A percentile compares a stretch with the other conserved stretches of the same genome.
Evolutionary conservation across 2,113 vertebrate genomes (phyloP).

Genomic region (Chrysemys picta): DNA sequence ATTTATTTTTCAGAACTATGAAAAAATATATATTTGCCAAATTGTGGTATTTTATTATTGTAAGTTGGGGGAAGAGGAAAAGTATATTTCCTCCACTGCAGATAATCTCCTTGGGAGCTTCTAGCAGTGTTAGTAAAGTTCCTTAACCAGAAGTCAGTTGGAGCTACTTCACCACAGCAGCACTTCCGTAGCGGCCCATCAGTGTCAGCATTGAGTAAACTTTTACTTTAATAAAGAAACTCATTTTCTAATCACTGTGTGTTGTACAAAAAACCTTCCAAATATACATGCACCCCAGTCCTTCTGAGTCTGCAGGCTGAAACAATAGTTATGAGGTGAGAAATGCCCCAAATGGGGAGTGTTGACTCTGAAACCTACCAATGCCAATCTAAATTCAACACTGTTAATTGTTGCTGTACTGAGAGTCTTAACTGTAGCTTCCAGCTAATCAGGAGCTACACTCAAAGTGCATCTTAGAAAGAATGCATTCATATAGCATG

Average conservation of each 20-base stretch:
- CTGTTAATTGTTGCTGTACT: conserved; percentile 13
- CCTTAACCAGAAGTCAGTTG: conserved; percentile 35
- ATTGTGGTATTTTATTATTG: conserved; percentile 12
- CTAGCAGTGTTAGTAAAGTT: not conserved
- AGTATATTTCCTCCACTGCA: not conserved
- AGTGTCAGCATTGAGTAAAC: not conserved
- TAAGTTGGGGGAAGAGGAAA: not conserved
- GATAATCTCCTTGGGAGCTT: not conserved
- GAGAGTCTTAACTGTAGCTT: conserved; percentile 58
- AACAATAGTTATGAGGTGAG: conserved; percentile 57
- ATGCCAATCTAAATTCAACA: conserved; percentile 6
- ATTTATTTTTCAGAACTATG: conserved; percentile 35
- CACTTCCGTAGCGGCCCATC: not conserved
- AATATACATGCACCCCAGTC: conserved; percentile 37
- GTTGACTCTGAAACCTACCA: conserved; percentile 58
- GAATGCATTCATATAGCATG: not conserved
- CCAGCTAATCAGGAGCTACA: conserved; percentile 37
- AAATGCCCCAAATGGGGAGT: conserved; percentile 21
- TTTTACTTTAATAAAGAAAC: conserved; percentile 51
- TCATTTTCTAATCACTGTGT: conserved; percentile 34
- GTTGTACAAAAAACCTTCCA: conserved; percentile 50
- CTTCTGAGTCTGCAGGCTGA: conserved; percentile 16
- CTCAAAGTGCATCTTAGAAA: not conserved
- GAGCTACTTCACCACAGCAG: conserved; percentile 1
- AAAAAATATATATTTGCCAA: conserved; percentile 36